phyloP scores from a whole-genome alignment of 2,888 invertebrate genomes.

The Watsonalla cultraria region DNA sequence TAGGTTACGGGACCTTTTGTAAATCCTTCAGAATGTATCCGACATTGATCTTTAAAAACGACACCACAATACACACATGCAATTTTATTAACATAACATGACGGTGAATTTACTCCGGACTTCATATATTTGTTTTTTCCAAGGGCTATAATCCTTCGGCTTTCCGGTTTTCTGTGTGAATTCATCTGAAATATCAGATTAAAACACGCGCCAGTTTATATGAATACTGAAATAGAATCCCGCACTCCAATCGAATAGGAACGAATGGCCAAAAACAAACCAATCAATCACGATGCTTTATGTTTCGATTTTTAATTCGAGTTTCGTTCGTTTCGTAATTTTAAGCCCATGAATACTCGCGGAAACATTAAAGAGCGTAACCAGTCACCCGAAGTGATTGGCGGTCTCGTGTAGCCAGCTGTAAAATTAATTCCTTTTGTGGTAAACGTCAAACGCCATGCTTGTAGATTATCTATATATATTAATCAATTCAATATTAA shows the following conservation, averaged over 20 bases:
- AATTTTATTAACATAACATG: neutral
- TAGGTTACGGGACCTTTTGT: slow-evolving; percentile 18
- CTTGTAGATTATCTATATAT: no score
- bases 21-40: slow-evolving; percentile 21
- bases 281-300: slow-evolving; percentile 37
- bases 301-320: slow-evolving; percentile 23
- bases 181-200: slow-evolving; percentile 30
- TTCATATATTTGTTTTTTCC: slow-evolving; percentile 11
- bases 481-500: no score
- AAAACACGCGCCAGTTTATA: slow-evolving; percentile 30
- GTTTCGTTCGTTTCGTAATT: slow-evolving; percentile 19
- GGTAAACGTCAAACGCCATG: no score
- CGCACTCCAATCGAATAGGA: slow-evolving; percentile 30
- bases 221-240: slow-evolving; percentile 38
- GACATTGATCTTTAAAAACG: slow-evolving; percentile 19
- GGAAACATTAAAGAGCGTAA: neutral
- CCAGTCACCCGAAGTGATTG: neutral
- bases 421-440: neutral
- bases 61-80: slow-evolving; percentile 17
- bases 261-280: slow-evolving; percentile 45
- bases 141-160: slow-evolving; percentile 11
- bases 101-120: slow-evolving; percentile 1
- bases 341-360: slow-evolving; percentile 2
- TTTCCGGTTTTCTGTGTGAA: slow-evolving; percentile 16
- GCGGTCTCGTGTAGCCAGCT: neutral